phyloP scores from a whole-genome alignment of 2,888 invertebrate species.

The Temnothorax unifasciatus region DNA sequence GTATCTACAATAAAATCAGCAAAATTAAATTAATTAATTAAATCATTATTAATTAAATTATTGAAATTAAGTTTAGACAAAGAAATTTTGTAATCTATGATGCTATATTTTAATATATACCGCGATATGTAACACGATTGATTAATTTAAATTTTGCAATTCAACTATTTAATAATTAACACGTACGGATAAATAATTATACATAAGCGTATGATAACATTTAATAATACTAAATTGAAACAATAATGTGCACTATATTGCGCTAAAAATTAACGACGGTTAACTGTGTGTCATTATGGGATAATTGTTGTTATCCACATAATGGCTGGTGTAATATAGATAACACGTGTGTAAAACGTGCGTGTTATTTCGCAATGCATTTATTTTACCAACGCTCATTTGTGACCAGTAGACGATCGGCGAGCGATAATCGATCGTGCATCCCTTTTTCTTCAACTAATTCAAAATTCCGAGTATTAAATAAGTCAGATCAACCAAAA shows the following conservation, averaged over 20 bases:
- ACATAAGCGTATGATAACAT: background rate
- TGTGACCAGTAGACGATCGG: background rate
- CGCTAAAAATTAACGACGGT: background rate
- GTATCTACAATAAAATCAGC: conserved; percentile 80
- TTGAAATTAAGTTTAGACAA: background rate
- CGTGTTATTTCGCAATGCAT: background rate
- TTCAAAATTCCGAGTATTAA: conserved; percentile 11
- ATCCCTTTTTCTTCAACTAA: background rate
- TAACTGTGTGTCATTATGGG: background rate
- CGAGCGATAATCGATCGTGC: background rate
- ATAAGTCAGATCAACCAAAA: background rate
- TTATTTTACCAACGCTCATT: background rate
- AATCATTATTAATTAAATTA: background rate
- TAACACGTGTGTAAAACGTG: background rate
- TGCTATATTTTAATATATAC: no score
- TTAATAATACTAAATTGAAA: background rate
- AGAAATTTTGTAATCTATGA: background rate
- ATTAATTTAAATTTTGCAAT: no score
- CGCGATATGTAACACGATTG: no score
- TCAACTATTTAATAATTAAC: no score
- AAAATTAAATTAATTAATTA: background rate
- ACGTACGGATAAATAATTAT: background rate
- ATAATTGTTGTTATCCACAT: background rate
- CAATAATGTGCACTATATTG: background rate
- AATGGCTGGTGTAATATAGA: background rate